A percentile compares a stretch with the other conserved stretches of the same genome.
These are phyloP conservation scores for Aleiodes sp. DNA, from an alignment of 1,140 invertebrate species.

Conservation along the genomic window DNA sequence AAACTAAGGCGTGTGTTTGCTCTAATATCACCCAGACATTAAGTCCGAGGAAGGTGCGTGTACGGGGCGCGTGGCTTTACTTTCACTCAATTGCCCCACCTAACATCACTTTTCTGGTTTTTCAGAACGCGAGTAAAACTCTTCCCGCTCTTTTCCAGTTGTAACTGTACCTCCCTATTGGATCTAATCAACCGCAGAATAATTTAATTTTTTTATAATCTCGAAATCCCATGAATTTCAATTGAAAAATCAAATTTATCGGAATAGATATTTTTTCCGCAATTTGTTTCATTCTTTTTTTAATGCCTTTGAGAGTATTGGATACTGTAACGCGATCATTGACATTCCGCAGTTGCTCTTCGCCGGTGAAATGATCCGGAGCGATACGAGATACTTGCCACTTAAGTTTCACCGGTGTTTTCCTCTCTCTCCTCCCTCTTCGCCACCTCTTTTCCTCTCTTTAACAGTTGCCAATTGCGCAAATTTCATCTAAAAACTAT, in stretches of 20 bases:
- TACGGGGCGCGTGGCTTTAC: constrained; percentile 47
- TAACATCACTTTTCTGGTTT: constrained; percentile 10
- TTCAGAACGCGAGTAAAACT: background rate
- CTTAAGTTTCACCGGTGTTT: constrained; percentile 30
- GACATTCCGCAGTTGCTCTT: constrained; percentile 33
- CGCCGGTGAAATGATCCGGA: constrained; percentile 30
- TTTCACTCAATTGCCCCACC: constrained; percentile 42
- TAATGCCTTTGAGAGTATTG: background rate
- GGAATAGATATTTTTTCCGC: too few species aligned
- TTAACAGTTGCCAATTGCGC: background rate
- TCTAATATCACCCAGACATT: constrained; percentile 12
- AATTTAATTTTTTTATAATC: constrained; percentile 37
- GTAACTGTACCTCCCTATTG: background rate
- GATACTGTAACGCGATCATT: constrained; percentile 19
- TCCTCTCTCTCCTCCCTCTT: background rate
- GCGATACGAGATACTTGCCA: constrained; percentile 16
- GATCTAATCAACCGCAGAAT: background rate
- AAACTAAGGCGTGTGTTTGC: constrained; percentile 30
- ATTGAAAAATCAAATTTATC: too few species aligned
- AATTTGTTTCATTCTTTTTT: background rate
- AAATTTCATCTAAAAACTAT: constrained; percentile 7
- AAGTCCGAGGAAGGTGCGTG: constrained; percentile 17
- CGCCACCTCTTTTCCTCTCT: background rate
- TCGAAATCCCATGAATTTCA: too few species aligned
- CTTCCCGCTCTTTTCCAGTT: constrained; percentile 8